Percentiles rank a stretch among this genome's conserved stretches.
Conservation (phyloP, 2,888 invertebrate species). For the Galeopsomyia nigrocyanea region DNA sequence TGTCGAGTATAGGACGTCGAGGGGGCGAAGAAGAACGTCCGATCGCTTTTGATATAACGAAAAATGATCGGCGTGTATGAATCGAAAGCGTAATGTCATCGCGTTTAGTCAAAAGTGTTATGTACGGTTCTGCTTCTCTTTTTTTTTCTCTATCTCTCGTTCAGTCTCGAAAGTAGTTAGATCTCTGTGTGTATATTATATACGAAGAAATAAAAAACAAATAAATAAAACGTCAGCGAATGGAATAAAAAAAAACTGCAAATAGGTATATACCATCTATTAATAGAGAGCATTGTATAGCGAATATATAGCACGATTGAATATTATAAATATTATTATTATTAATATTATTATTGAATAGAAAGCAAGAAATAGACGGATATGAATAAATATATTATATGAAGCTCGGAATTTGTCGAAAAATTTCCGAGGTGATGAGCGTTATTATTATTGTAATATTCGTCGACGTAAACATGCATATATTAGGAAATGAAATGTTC, state of each 20-base stretch:
- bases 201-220: constrained; percentile 51
- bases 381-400: constrained; percentile 32
- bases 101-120: constrained; percentile 21
- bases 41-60: constrained; percentile 14
- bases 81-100: constrained; percentile 35
- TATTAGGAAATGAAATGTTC: constrained; percentile 45
- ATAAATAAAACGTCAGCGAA: constrained; percentile 38
- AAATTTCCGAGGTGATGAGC: constrained; percentile 29
- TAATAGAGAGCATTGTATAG: constrained; percentile 56
- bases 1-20: background rate
- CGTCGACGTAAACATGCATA: constrained; percentile 40
- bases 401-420: constrained; percentile 27
- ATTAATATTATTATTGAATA: constrained; percentile 57
- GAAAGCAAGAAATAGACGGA: constrained; percentile 26
- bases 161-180: constrained; percentile 52
- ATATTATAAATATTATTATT: constrained; percentile 50
- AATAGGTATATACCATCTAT: constrained; percentile 50
- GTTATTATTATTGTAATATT: constrained; percentile 47
- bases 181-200: constrained; percentile 65
- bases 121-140: constrained; percentile 4
- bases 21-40: background rate
- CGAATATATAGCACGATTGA: constrained; percentile 53
- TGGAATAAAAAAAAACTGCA: constrained; percentile 24
- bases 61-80: constrained; percentile 11
- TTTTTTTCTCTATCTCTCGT: background rate